Base-by-base conservation (phyloP, 2,888 invertebrate species). In the Euplexia lucipara region DNA sequence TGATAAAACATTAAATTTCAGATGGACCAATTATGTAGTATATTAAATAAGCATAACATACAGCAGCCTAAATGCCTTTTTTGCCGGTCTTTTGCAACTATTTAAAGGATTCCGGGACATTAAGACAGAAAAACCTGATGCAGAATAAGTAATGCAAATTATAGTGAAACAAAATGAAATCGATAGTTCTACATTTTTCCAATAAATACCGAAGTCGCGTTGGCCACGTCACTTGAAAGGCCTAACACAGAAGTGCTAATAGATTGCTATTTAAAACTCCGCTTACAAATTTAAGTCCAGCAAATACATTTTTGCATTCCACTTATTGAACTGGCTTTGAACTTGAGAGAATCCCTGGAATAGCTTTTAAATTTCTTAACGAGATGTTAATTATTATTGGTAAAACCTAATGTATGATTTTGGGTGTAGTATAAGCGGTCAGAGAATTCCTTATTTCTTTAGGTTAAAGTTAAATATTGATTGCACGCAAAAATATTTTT, bases 301-400 rank as follows among this genome's bases (percentile, higher is more conserved):
- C 87, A 86, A 88, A 86, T 85, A 83, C 70, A 84, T 89, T 88
- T 91, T 91, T 86, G 88, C 92, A 92, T 92, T 89, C 92, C 90
- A 69, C 70, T 78, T 71, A 63, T 52, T 49, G 47, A 54, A 45
- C 35, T 44, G 60, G 35, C 69, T 66, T 53, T 57, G 51, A 69
- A 64, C 52, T 70, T 52, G 5, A 22, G 39, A n/a, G 30, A 53
- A 74, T 63, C 22, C 47, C 42, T 52, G 44, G 44, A 62, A 74
- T 76, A 48, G 39, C 49, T 63, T 57, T 67, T 49, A 53, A 75
- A 59, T 60, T 56, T 58, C 35, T 57, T 61, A 67, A 42, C 54
- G 42, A 53, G 45, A 57, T 42, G 56, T 42, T 74, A 60, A 65
- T 75, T 59, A 52, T 48, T 47, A 51, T 58, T 37, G 32, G 37